Conservation (phyloP, 2,888 invertebrate species). For the Andrena fulva region DNA sequence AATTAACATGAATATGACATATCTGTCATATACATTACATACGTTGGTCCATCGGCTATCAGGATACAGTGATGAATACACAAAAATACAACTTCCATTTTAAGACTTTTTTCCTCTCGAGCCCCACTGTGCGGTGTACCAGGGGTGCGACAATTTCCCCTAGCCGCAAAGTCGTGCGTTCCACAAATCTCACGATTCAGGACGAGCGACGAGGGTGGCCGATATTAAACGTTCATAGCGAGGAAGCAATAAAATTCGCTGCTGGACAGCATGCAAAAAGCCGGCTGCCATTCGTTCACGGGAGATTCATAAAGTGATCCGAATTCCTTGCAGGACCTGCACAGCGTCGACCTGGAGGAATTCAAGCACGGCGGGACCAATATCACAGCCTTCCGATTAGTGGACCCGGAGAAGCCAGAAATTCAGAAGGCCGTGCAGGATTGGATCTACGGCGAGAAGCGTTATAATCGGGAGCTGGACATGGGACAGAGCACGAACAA, state of each 20-base stretch:
- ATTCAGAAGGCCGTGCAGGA: slow-evolving; percentile 92
- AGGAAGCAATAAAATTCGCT: slow-evolving; percentile 53
- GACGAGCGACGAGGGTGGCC: not conserved
- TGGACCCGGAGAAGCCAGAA: slow-evolving; percentile 93
- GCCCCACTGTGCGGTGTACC: too few species aligned
- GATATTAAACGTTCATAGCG: slow-evolving; percentile 42
- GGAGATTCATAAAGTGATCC: slow-evolving; percentile 56
- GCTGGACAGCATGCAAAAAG: slow-evolving; percentile 35
- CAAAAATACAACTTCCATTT: too few species aligned
- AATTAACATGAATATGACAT: too few species aligned
- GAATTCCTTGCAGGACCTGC: slow-evolving; percentile 90
- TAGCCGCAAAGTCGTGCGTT: not conserved
- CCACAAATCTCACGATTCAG: slow-evolving; percentile 18
- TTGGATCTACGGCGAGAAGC: slow-evolving; percentile 92
- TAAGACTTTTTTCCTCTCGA: too few species aligned
- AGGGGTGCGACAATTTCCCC: slow-evolving; percentile 21
- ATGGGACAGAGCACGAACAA: slow-evolving; percentile 87
- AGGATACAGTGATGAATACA: too few species aligned
- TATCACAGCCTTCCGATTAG: slow-evolving; percentile 96
- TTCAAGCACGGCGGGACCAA: slow-evolving; percentile 98
- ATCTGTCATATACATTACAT: too few species aligned
- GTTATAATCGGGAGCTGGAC: slow-evolving; percentile 88
- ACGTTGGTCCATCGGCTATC: too few species aligned
- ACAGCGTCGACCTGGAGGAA: slow-evolving; percentile 96
- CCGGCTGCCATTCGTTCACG: slow-evolving; percentile 3